Base-by-base conservation (phyloP, 2,888 invertebrate genomes). In the Dolichomitus sp. region DNA sequence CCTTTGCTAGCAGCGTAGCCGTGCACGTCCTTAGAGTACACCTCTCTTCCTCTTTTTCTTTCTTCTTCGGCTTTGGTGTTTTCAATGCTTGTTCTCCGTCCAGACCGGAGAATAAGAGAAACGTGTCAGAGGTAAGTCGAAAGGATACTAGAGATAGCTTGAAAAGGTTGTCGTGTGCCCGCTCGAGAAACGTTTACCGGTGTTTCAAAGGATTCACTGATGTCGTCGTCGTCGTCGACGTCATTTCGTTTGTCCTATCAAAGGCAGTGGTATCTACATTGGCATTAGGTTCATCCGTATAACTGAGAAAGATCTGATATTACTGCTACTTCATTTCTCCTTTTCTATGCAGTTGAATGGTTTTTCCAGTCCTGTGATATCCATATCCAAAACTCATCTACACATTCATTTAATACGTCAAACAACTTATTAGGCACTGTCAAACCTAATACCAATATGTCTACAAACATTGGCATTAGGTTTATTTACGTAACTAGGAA, bases 331-430 rank as follows among this genome's bases (percentile, higher is more conserved):
- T 50, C 19, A 50, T 66, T 79, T 19, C 9, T 65, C 45, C 23
- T 61, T 45, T 57, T 6, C 17, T 7, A 37, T 19, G 17, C 1
- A 4, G 40, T 14, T 19, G 19, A 11, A 37, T 17, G 4, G 11
- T 40, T 37, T 17, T 19, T 5, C n/a, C 1, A 17, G 19, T 33
- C 9, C 4, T 30, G 11, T 30, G 27, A n/a, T n/a, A 42, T 23
- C 23, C 23, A 5, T 30, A 11, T 27, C 12, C 37, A 30, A 42
- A 40, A n/a, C 11, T 45, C 30, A n/a, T 30, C 57, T 33, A 61
- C 72, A 80, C 42, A 61, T 85, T 85, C 73, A 86, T 84, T 88
- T 86, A 88, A 89, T 90, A 88, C 84, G 88, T 90, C 89, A 88
- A 87, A 88, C 85, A 87, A 84, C 85, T 90, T 90, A 88, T 87